These are phyloP conservation scores for Mastacembelus armatus DNA, from an alignment of 2,797 vertebrate genomes.

Conservation along the genomic window DNA sequence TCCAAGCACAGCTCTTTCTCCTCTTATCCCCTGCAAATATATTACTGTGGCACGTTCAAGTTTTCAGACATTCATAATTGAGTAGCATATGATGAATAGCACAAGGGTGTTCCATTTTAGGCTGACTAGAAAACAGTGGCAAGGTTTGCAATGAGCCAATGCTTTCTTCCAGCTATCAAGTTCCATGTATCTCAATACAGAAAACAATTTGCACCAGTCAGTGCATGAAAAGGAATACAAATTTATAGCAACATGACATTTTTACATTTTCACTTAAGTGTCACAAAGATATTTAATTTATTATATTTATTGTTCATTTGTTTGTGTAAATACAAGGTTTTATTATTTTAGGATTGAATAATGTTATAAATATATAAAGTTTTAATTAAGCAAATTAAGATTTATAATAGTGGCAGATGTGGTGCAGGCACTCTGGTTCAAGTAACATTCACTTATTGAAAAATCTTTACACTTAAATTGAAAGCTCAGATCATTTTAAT, in stretches of 20 bases:
- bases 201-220: constrained; percentile 42
- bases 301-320: background rate
- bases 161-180: constrained; percentile 49
- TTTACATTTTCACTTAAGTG: constrained; percentile 3
- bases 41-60: constrained; percentile 78
- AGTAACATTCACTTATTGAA: too few relatives aligned
- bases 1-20: constrained; percentile 53
- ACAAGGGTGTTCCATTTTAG: constrained; percentile 79
- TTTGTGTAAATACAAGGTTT: background rate
- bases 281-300: background rate
- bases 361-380: background rate
- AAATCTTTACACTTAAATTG: background rate
- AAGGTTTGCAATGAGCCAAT: constrained; percentile 50
- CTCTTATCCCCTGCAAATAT: constrained; percentile 72
- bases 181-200: constrained; percentile 49
- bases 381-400: background rate
- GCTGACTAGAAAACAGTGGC: constrained; percentile 68
- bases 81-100: constrained; percentile 83
- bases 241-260: constrained; percentile 9
- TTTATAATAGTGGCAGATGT: too few relatives aligned
- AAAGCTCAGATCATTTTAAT: background rate
- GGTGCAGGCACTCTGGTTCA: too few relatives aligned
- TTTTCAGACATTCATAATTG: constrained; percentile 85
- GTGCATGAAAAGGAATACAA: constrained; percentile 3
- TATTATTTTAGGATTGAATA: background rate